Conservation (phyloP, 1,140 invertebrate genomes). For the Halesus radiatus region DNA sequence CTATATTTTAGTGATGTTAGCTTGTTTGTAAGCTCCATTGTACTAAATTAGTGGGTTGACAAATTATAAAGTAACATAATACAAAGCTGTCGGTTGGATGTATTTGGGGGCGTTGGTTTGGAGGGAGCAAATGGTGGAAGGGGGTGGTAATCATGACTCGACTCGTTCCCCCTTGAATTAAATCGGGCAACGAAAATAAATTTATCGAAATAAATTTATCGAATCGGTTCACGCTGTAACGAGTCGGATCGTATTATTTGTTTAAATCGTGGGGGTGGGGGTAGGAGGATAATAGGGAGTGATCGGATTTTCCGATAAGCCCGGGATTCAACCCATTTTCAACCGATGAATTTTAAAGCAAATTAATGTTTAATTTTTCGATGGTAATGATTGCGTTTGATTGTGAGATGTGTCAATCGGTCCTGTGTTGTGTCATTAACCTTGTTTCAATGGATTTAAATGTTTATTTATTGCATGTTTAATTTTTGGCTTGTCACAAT, state of each 20-base stretch:
- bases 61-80: slow-evolving; percentile 49
- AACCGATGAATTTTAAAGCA: background rate
- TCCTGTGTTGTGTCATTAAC: no score
- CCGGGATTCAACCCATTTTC: slow-evolving; percentile 5
- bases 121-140: background rate
- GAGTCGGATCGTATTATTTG: slow-evolving; percentile 42
- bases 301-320: slow-evolving; percentile 49
- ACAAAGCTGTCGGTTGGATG: slow-evolving; percentile 6
- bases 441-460: no score
- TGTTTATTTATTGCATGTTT: no score
- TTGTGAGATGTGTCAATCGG: no score
- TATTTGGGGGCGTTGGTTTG: background rate
- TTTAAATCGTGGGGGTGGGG: background rate
- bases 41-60: slow-evolving; percentile 21
- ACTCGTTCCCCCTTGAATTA: slow-evolving; percentile 44
- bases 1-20: no score
- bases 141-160: slow-evolving; percentile 25
- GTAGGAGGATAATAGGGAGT: slow-evolving; percentile 22
- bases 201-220: slow-evolving; percentile 53
- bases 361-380: slow-evolving; percentile 17
- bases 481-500: no score
- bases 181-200: slow-evolving; percentile 49
- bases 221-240: slow-evolving; percentile 34
- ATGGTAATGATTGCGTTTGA: no score
- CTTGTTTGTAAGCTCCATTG: background rate